Conservation (phyloP, 2,888 invertebrate genomes). For the Maniola hyperantus region DNA sequence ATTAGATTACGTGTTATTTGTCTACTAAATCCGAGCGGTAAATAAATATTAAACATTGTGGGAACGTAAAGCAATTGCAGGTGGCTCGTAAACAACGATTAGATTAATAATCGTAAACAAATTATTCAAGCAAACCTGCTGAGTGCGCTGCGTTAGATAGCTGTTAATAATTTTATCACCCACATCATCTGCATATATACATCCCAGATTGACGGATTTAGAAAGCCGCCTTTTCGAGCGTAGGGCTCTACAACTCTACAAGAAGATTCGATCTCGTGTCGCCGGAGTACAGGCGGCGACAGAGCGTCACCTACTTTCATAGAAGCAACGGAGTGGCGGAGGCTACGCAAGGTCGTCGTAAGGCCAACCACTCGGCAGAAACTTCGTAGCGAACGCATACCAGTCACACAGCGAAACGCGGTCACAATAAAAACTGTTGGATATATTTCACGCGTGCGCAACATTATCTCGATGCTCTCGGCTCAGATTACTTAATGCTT, state of each 20-base stretch:
- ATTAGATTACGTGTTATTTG: slow-evolving; percentile 19
- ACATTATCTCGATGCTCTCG: slow-evolving; percentile 78
- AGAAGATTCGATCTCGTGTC: slow-evolving; percentile 32
- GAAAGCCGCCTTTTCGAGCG: slow-evolving; percentile 63
- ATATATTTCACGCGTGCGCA: slow-evolving; percentile 82
- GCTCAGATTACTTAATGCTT: slow-evolving; percentile 80
- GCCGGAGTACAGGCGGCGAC: slow-evolving; percentile 29
- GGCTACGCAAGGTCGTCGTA: slow-evolving; percentile 76
- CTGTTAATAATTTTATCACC: slow-evolving; percentile 39
- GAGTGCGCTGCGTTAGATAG: slow-evolving; percentile 37
- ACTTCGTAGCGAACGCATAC: slow-evolving; percentile 69
- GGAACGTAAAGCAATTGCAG: slow-evolving; percentile 34
- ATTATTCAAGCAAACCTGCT: slow-evolving; percentile 39
- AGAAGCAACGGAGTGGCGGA: slow-evolving; percentile 59
- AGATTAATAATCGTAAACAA: slow-evolving; percentile 37
- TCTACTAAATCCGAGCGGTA: slow-evolving; percentile 22
- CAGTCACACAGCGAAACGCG: slow-evolving; percentile 67
- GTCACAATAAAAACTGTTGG: slow-evolving; percentile 77
- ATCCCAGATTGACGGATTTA: slow-evolving; percentile 52
- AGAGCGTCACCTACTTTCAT: slow-evolving; percentile 75
- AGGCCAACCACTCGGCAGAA: slow-evolving; percentile 81
- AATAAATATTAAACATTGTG: slow-evolving; percentile 32
- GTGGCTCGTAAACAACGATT: slow-evolving; percentile 34
- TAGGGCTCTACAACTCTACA: slow-evolving; percentile 53
- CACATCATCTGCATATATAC: slow-evolving; percentile 39